These are phyloP conservation scores for Gambelia wislizenii DNA, from an alignment of 2,797 vertebrate species.

Conservation along the genomic window DNA sequence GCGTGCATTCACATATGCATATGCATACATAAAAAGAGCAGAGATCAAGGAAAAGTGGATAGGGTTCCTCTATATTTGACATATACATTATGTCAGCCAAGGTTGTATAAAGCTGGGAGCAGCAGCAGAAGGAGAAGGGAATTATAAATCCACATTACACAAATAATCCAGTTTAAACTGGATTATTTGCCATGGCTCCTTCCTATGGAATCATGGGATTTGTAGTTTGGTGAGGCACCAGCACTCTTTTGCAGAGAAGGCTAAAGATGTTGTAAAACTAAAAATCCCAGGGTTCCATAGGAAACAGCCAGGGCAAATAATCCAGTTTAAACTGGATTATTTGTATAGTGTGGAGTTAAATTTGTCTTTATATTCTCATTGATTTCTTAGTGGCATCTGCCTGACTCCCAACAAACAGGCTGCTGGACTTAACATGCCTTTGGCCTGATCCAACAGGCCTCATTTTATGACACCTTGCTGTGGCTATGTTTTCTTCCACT, in stretches of 20 bases:
- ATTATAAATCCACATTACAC: too few species aligned
- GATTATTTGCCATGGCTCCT: too few species aligned
- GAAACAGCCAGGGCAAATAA: too few species aligned
- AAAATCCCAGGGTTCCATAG: too few species aligned
- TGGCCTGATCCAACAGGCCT: background rate
- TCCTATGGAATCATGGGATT: too few species aligned
- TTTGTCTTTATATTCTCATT: background rate
- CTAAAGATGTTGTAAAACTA: too few species aligned
- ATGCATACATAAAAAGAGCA: background rate
- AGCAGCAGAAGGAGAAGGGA: background rate
- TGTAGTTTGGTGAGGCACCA: too few species aligned
- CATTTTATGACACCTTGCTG: background rate
- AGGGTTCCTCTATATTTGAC: background rate
- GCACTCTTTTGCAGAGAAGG: too few species aligned
- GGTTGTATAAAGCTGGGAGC: background rate
- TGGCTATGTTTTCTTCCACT: background rate
- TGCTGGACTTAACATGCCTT: background rate
- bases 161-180: too few species aligned
- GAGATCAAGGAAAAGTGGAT: background rate
- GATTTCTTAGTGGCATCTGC: background rate
- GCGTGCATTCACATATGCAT: background rate
- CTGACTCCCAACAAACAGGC: background rate
- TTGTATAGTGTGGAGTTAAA: too few species aligned
- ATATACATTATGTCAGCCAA: background rate
- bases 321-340: too few species aligned